Conservation (phyloP, 2,113 vertebrate genomes). For the rat (Rattus norvegicus) region DNA sequence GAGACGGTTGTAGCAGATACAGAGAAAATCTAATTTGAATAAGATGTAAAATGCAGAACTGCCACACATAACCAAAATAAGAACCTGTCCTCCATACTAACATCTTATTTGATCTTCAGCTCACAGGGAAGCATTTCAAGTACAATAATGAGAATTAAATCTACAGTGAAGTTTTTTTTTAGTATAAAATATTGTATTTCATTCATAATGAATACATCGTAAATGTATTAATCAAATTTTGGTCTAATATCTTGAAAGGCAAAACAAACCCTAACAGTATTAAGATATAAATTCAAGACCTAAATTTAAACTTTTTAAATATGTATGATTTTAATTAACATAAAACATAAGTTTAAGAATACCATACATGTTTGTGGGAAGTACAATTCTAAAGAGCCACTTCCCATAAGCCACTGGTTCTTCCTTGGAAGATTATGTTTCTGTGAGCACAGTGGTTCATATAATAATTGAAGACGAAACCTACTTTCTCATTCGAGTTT, state of each 20-base stretch:
- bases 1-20: background rate
- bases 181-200: background rate
- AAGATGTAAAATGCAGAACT: conserved; percentile 63
- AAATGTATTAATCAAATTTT: background rate
- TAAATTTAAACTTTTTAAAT: background rate
- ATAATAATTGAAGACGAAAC: conserved; percentile 32
- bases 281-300: background rate
- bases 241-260: background rate
- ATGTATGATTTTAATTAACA: background rate
- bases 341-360: conserved; percentile 28
- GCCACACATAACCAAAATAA: conserved; percentile 49
- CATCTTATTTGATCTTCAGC: conserved; percentile 44
- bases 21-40: conserved; percentile 53
- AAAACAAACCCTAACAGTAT: background rate
- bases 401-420: background rate
- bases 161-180: conserved; percentile 1
- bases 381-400: background rate
- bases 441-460: background rate
- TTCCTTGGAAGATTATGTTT: background rate
- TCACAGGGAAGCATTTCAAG: conserved; percentile 29
- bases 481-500: background rate
- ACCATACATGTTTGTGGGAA: background rate
- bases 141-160: conserved; percentile 59
- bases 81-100: background rate
- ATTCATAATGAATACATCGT: background rate